Base-by-base conservation (phyloP, 30 jellyfish, hydroid and myxozoan genomes). In the Sanderia malayensis region DNA sequence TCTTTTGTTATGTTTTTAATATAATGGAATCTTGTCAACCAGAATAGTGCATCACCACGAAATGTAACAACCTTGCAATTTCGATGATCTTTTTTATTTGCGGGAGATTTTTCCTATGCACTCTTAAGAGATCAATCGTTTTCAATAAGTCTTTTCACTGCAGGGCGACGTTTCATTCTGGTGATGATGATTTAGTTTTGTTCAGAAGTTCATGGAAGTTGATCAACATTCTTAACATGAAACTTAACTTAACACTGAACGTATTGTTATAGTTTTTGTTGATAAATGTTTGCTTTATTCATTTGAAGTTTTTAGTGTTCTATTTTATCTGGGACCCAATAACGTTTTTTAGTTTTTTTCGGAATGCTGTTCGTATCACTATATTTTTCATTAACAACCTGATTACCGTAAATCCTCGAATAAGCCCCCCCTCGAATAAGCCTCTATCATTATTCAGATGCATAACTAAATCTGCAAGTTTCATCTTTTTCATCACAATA, bases 41-140 rank as follows among this genome's bases (percentile, higher is more conserved):
- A 41, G 55, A 41, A 15, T 6, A 15, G 55, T 6, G 55, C 55
- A 15, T 41, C 55, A 41, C 55, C 55, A 41, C 15, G n/a, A n/a
- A n/a, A n/a, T n/a, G n/a, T n/a, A n/a, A n/a, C n/a, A n/a, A n/a
- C n/a, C n/a, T n/a, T n/a, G n/a, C n/a, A n/a, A n/a, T n/a, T n/a
- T n/a, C n/a, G n/a, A n/a, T n/a, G n/a, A n/a, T n/a, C n/a, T n/a
- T n/a, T 41, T 41, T 41, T 41, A 41, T 41, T 41, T 8, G 55
- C 55, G 55, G 55, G 55, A 41, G 55, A 41, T 41, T 41, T 41
- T 41, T 41, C 55, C 55, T 41, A 41, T 41, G 55, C 55, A 41
- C 55, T 41, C 15, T 41, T 15, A 41, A 41, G 55, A 41, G 55
- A 41, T 41, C n/a, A n/a, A n/a, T n/a, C n/a, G n/a, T n/a, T n/a